Evolutionary conservation across 2,113 vertebrate genomes (phyloP).

Genomic region (Drymodes brunneopygia): DNA sequence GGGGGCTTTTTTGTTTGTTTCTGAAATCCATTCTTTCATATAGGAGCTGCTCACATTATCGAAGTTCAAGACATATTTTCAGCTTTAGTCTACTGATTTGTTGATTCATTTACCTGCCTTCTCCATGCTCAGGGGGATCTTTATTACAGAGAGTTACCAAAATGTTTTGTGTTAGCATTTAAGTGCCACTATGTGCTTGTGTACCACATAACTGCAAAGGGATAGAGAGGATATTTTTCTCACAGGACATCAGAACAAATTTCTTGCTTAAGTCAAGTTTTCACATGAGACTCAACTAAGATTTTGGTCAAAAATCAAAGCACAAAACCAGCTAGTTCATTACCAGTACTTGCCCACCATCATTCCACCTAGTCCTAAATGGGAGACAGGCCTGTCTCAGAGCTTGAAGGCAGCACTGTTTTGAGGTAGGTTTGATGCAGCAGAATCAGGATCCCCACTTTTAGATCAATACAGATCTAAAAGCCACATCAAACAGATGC

Average conservation of each 20-base stretch:
- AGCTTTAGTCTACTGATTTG: neutral
- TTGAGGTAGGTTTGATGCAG: neutral
- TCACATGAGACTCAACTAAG: neutral
- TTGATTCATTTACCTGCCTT: neutral
- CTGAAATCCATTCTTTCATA: neutral
- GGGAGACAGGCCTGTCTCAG: neutral
- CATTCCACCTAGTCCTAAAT: neutral
- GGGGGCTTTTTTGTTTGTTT: neutral
- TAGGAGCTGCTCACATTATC: neutral
- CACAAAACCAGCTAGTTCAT: neutral
- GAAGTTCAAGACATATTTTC: neutral
- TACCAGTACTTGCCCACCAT: neutral
- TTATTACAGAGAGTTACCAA: neutral
- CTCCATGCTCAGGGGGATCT: neutral
- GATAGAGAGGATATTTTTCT: neutral
- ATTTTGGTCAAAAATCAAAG: neutral
- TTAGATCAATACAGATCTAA: neutral
- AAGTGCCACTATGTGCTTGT: neutral
- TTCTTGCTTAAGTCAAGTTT: neutral
- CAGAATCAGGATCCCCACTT: neutral
- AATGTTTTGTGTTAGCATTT: neutral
- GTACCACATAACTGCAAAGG: neutral
- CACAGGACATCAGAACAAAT: neutral
- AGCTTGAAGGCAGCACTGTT: neutral
- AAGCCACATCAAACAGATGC: neutral